Percentiles rank a stretch among this genome's conserved stretches.
phyloP scores from a whole-genome alignment of 2,113 vertebrate species.

The Emydura subglobosa region DNA sequence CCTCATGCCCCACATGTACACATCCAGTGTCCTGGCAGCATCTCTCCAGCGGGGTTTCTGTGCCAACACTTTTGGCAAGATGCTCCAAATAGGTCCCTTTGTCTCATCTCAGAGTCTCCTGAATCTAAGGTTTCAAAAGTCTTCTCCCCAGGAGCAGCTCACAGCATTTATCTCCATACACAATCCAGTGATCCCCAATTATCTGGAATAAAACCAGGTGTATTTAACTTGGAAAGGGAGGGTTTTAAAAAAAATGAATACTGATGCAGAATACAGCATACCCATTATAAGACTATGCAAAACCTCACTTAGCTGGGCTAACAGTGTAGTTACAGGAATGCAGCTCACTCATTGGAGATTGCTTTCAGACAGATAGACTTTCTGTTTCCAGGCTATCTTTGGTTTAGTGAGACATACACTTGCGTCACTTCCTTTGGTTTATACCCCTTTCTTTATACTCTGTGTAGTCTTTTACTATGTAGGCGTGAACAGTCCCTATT shows the following conservation, averaged over 20 bases:
- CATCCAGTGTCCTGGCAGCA: constrained; percentile 14
- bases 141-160: neutral
- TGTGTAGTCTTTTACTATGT: constrained; percentile 12
- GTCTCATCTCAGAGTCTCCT: constrained; percentile 38
- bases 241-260: constrained; percentile 26
- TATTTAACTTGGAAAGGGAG: constrained; percentile 63
- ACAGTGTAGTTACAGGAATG: constrained; percentile 36
- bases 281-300: constrained; percentile 3
- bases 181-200: neutral
- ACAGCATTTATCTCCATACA: neutral
- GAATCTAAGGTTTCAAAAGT: constrained; percentile 49
- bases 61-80: neutral
- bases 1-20: neutral
- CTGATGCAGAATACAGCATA: constrained; percentile 4
- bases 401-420: neutral
- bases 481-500: constrained; percentile 33
- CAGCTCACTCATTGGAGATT: neutral
- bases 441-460: neutral
- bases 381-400: neutral
- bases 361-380: neutral
- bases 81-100: constrained; percentile 34
- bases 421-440: constrained; percentile 49
- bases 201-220: neutral
- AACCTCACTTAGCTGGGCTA: constrained; percentile 23
- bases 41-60: neutral